A percentile compares a stretch with the other conserved stretches of the same genome.
Evolutionary conservation across 2,888 invertebrate genomes (phyloP).

Genomic region (Bursaphelenchus okinawaensis): DNA sequence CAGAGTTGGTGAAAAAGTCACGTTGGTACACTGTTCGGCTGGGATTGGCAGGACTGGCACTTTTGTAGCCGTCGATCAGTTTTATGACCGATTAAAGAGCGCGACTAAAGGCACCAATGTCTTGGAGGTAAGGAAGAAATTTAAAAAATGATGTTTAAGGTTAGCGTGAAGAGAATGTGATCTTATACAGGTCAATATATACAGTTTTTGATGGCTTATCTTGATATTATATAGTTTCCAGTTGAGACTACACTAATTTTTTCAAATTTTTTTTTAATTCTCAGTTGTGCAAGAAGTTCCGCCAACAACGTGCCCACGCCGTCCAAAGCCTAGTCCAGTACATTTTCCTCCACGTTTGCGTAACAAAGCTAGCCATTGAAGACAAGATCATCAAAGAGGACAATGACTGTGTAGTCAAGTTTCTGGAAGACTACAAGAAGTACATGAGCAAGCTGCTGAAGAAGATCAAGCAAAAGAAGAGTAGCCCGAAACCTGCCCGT

Average conservation of each 20-base stretch:
- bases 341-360: conserved; percentile 11
- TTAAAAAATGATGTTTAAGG: too few relatives aligned
- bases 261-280: too few relatives aligned
- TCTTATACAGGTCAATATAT: too few relatives aligned
- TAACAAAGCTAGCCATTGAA: neutral
- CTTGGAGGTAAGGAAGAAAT: too few relatives aligned
- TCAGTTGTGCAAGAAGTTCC: conserved; percentile 16
- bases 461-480: neutral
- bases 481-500: neutral
- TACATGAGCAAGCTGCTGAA: neutral
- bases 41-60: conserved; percentile 39
- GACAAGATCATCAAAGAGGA: neutral
- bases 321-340: conserved; percentile 18
- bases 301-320: conserved; percentile 15
- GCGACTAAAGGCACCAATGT: too few relatives aligned
- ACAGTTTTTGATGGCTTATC: too few relatives aligned
- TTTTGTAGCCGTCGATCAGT: conserved; percentile 26
- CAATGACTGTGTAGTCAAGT: neutral
- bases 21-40: conserved; percentile 42
- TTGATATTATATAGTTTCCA: too few relatives aligned
- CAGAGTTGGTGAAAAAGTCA: conserved; percentile 17
- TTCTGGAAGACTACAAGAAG: neutral
- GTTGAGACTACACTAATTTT: too few relatives aligned
- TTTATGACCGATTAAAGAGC: conserved; percentile 7
- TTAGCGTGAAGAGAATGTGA: too few relatives aligned